Base-by-base conservation (phyloP, 2,797 vertebrate genomes). In the Cichlasoma orientale region DNA sequence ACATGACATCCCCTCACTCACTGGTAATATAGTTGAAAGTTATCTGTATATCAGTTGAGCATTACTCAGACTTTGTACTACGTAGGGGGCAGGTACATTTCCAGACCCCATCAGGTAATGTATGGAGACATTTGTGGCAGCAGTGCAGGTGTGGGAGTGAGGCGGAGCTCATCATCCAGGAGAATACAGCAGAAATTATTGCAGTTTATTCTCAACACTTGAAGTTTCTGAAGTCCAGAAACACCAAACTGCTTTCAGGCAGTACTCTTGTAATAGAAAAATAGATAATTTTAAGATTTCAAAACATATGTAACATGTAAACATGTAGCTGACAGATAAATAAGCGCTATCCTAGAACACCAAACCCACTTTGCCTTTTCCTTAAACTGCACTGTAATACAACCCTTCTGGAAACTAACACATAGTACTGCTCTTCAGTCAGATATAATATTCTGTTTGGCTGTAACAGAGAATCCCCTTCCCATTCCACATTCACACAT, bases 361-460 rank as follows among this genome's bases (percentile, higher is more conserved):
- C 23, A 74, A 80, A 74, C 68, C 41, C 55, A 59, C 78, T 74
- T 25, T 55, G 56, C 47, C 72, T 72, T 7, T 31, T 70, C 69
- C 72, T 59, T 19, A 38, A 38, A 56, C 18, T 59, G 78, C 41
- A 70, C 53, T 80, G 79, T 75, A 86, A 85, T 72, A 52, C 18
- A 80, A 89, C 23, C 36, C 77, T 69, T 73, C 68, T 75, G 79
- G 73, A 77, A 82, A 75, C 69, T 53, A 77, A 77, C 56, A 75
- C 57, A 56, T 25, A 53, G 33, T 3, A n/a, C 66, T 79, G 61
- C n/a, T 63, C 53, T 69, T 75, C n/a, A 4, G 77, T 85, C 59
- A 71, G 82, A 86, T 69, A 63, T 63, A 54, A 53, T 61, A 77
- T 38, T 58, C 78, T 50, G 70, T 54, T 78, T 71, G 44, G 23